Base-by-base conservation (phyloP, 2,797 vertebrate genomes). In the Furcifer pardalis region DNA sequence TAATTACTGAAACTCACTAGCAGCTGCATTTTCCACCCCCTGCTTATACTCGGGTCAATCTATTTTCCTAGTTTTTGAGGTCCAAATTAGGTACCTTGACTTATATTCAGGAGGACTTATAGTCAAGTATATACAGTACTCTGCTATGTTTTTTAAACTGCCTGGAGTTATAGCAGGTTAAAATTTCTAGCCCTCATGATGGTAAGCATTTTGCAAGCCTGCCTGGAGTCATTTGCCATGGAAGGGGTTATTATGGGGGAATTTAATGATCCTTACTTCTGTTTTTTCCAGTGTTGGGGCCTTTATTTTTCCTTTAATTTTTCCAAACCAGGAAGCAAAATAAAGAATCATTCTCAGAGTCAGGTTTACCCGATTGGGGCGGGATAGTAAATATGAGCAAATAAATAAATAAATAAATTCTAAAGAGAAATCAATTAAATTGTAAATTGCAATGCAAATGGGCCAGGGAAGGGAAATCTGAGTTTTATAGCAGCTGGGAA, bases 281-380 rank as follows among this genome's bases (percentile, higher is more conserved):
- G 69, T 89, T 93, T 93, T 91, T 89, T 93, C 83, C 44, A 37
- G 65, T 68, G 32, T 68, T 68, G 32, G 62, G 19, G 65, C 35
- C 8, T 8, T 35, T 68, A 35, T n/a, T 13, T 12, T 65, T n/a
- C 8, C 27, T 65, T 68, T 37, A 35, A n/a, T 10, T 90, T 91
- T 89, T 89, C 89, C 86, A 74, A 89, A 87, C 82, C 0, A 1
- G 69, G 84, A 82, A 87, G 81, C 15, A 32, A 87, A 89, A 88
- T 79, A 71, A 69, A 0, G 0, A 7, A 81, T 35, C 0, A 83
- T 81, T 60, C n/a, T n/a, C n/a, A n/a, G n/a, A n/a, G n/a, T n/a
- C n/a, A n/a, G n/a, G n/a, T n/a, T n/a, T n/a, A n/a, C n/a, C n/a
- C n/a, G n/a, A n/a, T n/a, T n/a, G n/a, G n/a, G n/a, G n/a, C n/a